Evolutionary conservation across 2,797 vertebrate species (phyloP), one percentile per base, ranked within the genome.

Genomic region (Ctenochaetus hawaiiensis): DNA sequence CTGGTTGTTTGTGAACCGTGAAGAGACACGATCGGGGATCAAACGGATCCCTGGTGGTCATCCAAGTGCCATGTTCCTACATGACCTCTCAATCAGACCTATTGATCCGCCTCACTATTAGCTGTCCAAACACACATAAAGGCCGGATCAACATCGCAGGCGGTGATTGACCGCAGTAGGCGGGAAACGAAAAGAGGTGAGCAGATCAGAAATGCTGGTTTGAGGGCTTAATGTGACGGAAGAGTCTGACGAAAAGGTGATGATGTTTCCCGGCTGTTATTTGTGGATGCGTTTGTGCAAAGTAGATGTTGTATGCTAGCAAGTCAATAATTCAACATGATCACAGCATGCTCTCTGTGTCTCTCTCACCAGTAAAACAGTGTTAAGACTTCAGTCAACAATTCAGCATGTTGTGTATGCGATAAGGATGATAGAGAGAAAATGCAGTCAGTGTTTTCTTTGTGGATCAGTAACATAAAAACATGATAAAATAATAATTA

Each of bases 51-150:
- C 85, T 87, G 22, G 69, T 77, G 84, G 88, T 86, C 85, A 72
- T 75, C 86, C 77, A 72, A 66, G 81, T 90, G 89, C 64, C 90
- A 86, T 94, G 93, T 93, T 92, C 87, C 77, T 83, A 93, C 90
- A 89, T 87, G 93, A 93, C 90, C 91, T 88, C 87, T 90, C 84
- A 90, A 91, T 94, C 86, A 91, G 89, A 92, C 89, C 90, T 92
- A 94, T 94, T 92, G 93, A 93, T 94, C 84, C 6, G 5, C 53
- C 77, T 44, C 77, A 17, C 76, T 83, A 91, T 92, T 91, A 84
- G 83, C 83, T 85, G 83, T 87, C 89, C 89, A 90, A 91, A 89
- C 78, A 81, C 67, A 89, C 81, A 63, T 62, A 78, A 76, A 87
- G 85, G 80, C 77, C 80, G 80, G 74, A 88, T 78, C 81, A 89